A percentile compares a stretch with the other conserved stretches of the same genome.
These are phyloP conservation scores for Agriopis marginaria DNA, from an alignment of 2,888 invertebrate genomes.

Conservation along the genomic window DNA sequence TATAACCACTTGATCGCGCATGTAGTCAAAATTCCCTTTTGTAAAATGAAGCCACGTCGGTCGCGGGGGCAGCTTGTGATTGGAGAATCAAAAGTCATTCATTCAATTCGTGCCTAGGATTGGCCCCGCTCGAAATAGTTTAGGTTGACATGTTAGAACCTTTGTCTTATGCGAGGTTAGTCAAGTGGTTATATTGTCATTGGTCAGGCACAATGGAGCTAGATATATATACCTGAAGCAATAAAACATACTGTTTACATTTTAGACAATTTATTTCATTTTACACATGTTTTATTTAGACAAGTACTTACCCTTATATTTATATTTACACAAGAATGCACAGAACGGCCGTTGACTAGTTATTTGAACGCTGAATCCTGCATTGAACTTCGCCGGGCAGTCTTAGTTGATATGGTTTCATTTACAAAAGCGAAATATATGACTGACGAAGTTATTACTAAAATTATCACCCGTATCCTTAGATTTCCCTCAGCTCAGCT, in stretches of 20 bases:
- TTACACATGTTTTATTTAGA: constrained; percentile 84
- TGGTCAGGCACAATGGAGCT: too few relatives aligned
- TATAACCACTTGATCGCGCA: too few relatives aligned
- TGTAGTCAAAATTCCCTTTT: too few relatives aligned
- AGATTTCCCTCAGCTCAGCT: not conserved
- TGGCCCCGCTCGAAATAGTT: too few relatives aligned
- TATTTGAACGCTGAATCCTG: constrained; percentile 43
- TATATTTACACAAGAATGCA: constrained; percentile 83
- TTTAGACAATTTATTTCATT: constrained; percentile 85
- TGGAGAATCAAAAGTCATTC: too few relatives aligned
- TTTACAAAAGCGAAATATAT: constrained; percentile 62
- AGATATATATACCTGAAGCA: constrained; percentile 18
- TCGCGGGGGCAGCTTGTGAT: too few relatives aligned
- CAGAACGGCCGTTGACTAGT: constrained; percentile 68
- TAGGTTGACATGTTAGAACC: too few relatives aligned
- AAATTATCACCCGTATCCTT: constrained; percentile 44
- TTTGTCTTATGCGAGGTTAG: too few relatives aligned
- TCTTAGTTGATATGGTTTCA: constrained; percentile 69
- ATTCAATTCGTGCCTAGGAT: too few relatives aligned
- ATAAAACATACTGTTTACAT: constrained; percentile 59
- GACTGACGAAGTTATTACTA: constrained; percentile 52
- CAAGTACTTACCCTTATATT: constrained; percentile 67
- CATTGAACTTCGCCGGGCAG: constrained; percentile 55
- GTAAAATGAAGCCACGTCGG: too few relatives aligned
- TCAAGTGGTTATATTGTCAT: too few relatives aligned